Evolutionary conservation across 1,140 invertebrate species (phyloP).

Genomic region (Formica selysi): DNA sequence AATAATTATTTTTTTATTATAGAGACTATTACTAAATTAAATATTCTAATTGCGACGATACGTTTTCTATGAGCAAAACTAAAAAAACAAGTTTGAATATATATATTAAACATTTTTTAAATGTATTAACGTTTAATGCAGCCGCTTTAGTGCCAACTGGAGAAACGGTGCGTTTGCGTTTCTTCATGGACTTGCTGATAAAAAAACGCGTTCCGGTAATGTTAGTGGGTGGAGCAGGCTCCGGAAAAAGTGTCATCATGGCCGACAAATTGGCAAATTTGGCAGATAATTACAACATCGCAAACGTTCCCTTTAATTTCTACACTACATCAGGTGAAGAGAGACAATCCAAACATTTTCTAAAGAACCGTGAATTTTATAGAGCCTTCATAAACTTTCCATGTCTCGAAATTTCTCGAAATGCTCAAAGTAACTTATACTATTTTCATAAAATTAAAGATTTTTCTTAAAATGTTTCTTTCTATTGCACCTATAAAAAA

Average conservation of each 20-base stretch:
- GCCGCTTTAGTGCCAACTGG: slow-evolving; percentile 94
- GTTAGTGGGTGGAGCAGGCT: slow-evolving; percentile 95
- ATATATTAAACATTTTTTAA: background rate
- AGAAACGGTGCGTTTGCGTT: slow-evolving; percentile 95
- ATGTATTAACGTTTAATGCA: slow-evolving; percentile 79
- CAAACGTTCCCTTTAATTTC: slow-evolving; percentile 97
- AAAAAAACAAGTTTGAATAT: background rate
- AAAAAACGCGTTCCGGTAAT: slow-evolving; percentile 94
- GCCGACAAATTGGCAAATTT: slow-evolving; percentile 93
- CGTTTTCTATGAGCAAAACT: background rate
- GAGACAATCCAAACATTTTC: background rate
- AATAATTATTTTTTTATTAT: background rate
- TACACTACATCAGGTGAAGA: slow-evolving; percentile 95
- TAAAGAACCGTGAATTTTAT: background rate
- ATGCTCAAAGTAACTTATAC: background rate
- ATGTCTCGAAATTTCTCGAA: background rate
- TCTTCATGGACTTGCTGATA: slow-evolving; percentile 96
- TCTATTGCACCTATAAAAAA: background rate
- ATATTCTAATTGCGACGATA: background rate
- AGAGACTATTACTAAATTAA: background rate
- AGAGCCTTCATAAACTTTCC: background rate
- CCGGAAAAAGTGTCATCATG: slow-evolving; percentile 95
- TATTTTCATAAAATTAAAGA: slow-evolving; percentile 7
- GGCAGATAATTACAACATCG: slow-evolving; percentile 92
- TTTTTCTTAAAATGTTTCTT: slow-evolving; percentile 1